Conservation (phyloP, 2,888 invertebrate genomes). For the Saturnia japonica region DNA sequence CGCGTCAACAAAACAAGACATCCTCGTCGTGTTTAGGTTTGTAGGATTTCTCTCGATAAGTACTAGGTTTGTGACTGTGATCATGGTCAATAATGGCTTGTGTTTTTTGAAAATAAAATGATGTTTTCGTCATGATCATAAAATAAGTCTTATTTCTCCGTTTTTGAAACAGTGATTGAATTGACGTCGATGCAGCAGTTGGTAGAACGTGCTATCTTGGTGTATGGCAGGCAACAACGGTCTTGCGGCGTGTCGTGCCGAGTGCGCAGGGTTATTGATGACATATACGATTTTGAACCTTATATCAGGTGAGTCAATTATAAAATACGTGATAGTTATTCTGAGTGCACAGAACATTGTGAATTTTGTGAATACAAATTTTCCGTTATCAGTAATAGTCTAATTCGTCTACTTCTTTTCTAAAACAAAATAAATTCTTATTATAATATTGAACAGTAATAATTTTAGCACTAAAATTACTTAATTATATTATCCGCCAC, state of each 20-base stretch:
- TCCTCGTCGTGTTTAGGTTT: no score
- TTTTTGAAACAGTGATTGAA: slow-evolving; percentile 54
- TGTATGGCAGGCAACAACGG: slow-evolving; percentile 65
- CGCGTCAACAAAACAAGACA: no score
- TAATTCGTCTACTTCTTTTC: neutral
- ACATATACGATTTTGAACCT: slow-evolving; percentile 76
- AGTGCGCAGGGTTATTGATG: slow-evolving; percentile 70
- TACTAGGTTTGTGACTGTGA: no score
- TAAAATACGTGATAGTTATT: neutral
- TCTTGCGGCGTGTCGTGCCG: slow-evolving; percentile 75
- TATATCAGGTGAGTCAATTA: slow-evolving; percentile 63
- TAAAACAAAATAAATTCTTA: no score
- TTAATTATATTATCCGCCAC: neutral
- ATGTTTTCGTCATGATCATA: neutral
- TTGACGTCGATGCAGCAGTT: slow-evolving; percentile 74
- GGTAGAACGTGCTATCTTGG: slow-evolving; percentile 69
- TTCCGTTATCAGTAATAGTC: neutral
- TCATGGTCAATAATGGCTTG: no score
- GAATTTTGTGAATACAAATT: neutral
- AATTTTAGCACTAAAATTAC: neutral
- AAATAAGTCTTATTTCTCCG: neutral
- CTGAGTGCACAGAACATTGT: neutral
- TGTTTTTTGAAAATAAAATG: neutral
- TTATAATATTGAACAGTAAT: neutral
- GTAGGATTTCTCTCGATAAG: no score